phyloP scores from a whole-genome alignment of 2,797 vertebrate species.

The Clarias laeviceps region DNA sequence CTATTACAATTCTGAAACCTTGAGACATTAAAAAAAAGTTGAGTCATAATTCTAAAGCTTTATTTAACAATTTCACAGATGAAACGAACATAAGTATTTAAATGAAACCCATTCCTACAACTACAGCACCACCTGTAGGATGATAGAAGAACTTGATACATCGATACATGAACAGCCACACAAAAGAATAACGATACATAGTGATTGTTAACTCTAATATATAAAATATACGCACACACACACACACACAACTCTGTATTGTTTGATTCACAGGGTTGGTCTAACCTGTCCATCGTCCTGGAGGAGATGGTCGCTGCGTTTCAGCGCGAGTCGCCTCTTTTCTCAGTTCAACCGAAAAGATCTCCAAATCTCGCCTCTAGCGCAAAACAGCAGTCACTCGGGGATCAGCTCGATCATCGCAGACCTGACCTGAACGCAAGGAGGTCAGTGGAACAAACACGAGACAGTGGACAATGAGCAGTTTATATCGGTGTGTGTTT shows the following conservation, averaged over 20 bases:
- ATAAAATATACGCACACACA: background rate
- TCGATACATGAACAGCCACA: too few relatives aligned
- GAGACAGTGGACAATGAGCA: background rate
- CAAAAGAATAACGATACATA: too few relatives aligned
- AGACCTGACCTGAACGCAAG: constrained; percentile 21
- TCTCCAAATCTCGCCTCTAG: background rate
- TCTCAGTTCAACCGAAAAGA: constrained; percentile 51
- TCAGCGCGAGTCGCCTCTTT: constrained; percentile 73
- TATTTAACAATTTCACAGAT: too few relatives aligned
- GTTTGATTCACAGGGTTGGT: constrained; percentile 65
- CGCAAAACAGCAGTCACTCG: background rate
- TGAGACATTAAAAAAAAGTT: too few relatives aligned
- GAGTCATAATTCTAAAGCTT: too few relatives aligned
- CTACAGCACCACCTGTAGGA: too few relatives aligned
- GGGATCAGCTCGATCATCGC: constrained; percentile 28
- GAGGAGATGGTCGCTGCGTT: constrained; percentile 75
- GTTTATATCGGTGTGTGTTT: background rate
- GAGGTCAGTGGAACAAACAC: constrained; percentile 47
- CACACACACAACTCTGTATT: background rate
- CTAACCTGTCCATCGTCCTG: constrained; percentile 68
- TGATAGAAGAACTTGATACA: too few relatives aligned
- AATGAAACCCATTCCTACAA: too few relatives aligned
- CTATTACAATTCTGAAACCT: too few relatives aligned
- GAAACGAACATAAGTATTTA: too few relatives aligned
- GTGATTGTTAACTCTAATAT: too few relatives aligned